Evolutionary conservation across 1,140 invertebrate species (phyloP).

Genomic region (Palaemon carinicauda): DNA sequence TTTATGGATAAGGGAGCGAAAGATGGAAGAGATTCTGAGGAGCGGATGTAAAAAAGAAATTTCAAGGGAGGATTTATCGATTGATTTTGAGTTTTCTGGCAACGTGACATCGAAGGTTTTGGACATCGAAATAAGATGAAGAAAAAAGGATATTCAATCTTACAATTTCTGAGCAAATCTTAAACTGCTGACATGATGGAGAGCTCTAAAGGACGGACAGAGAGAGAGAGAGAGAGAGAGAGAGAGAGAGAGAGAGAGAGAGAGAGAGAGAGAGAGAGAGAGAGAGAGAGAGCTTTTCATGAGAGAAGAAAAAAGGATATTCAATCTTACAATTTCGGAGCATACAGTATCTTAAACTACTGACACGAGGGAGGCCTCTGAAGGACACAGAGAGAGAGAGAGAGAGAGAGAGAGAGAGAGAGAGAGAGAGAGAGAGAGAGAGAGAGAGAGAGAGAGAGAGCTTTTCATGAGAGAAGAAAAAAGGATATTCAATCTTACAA

Average conservation of each 20-base stretch:
- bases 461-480: not conserved
- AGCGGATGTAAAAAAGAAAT: too few species aligned
- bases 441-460: not conserved
- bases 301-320: not conserved
- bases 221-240: not conserved
- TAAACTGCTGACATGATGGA: too few species aligned
- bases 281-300: not conserved
- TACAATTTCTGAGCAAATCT: too few species aligned
- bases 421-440: not conserved
- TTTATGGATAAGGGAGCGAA: not conserved
- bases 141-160: not conserved
- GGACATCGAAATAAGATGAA: not conserved
- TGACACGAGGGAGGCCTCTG: not conserved
- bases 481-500: not conserved
- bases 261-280: slow-evolving; percentile 2
- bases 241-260: not conserved
- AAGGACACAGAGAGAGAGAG: not conserved
- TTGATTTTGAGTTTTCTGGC: too few species aligned
- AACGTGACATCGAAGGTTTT: too few species aligned
- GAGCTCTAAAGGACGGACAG: too few species aligned
- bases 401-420: not conserved
- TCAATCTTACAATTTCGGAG: not conserved
- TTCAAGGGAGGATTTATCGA: not conserved
- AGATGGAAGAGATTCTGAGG: too few species aligned
- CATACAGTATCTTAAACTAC: too few species aligned